Base-by-base conservation (phyloP, 2,113 vertebrate genomes). In the Mormoops blainvillei region DNA sequence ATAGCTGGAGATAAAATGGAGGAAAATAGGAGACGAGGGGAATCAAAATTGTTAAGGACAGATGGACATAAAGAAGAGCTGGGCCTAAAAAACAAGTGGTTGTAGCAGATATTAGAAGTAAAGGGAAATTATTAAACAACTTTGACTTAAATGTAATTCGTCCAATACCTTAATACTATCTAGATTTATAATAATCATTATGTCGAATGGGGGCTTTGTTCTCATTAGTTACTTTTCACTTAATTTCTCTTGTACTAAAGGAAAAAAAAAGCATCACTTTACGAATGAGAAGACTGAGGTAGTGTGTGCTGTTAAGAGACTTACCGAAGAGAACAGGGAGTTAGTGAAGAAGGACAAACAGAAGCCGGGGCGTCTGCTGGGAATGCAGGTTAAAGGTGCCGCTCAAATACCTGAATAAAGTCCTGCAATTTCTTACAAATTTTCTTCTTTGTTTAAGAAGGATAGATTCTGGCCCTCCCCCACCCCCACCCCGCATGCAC, bases 381-480 rank as follows among this genome's bases (percentile, higher is more conserved):
- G 22, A 95, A 68, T 74, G 43, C 20, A 81, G 11, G 24, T 36
- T 92, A 81, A 76, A 89, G 12, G 4, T 26, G 7, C 10, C 38
- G 54, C 13, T 56, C 10, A 33, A 74, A 95, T 28, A 92, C 18
- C 70, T 94, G 14, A 68, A 85, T 85, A 54, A n/a, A 67, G 3
- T 81, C 19, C 76, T 56, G 63, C 3, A 22, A 0, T 24, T 22
- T n/a, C n/a, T n/a, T n/a, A n/a, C n/a, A n/a, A n/a, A n/a, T 96
- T 93, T 96, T 87, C 84, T 85, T 83, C 41, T 52, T 54, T 80
- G 15, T 83, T 70, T 81, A 76, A 95, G 58, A 70, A 22, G 70
- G 0, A 41, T 13, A 61, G 16, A 2, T 15, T 43, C 1, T 0
- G 1, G 16, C 9, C n/a, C 24, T 0, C 0, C 31, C 4, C 52